Conservation (phyloP, 2,797 vertebrate species). For the Pangasius larnaudii region DNA sequence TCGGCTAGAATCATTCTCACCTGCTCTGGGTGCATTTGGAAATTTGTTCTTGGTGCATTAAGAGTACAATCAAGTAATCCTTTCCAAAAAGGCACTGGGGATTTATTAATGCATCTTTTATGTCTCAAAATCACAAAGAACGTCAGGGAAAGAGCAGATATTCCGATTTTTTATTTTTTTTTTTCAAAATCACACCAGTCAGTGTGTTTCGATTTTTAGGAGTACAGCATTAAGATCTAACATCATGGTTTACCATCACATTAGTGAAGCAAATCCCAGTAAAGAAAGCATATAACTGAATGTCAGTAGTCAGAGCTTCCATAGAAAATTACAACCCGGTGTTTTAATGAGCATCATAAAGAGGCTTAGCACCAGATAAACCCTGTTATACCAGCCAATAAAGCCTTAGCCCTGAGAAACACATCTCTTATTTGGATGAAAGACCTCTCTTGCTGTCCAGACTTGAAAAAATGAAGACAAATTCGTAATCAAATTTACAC, state of each 20-base stretch:
- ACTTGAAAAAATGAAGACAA: slow-evolving; percentile 57
- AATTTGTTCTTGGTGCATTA: slow-evolving; percentile 12
- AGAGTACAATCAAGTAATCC: background rate
- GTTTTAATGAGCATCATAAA: slow-evolving; percentile 48
- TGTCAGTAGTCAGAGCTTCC: slow-evolving; percentile 32
- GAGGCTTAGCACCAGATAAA: slow-evolving; percentile 46
- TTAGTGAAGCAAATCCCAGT: slow-evolving; percentile 37
- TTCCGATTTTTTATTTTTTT: background rate
- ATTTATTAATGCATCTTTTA: background rate
- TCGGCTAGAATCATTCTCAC: background rate
- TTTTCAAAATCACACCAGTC: background rate
- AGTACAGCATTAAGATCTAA: background rate
- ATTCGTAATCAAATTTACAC: background rate
- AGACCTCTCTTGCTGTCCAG: slow-evolving; percentile 49
- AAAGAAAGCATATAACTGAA: slow-evolving; percentile 36
- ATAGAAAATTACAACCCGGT: slow-evolving; percentile 27
- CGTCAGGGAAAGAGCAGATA: background rate
- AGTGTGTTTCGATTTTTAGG: background rate
- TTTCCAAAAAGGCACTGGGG: background rate
- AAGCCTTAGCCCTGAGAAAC: slow-evolving; percentile 47
- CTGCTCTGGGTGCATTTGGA: background rate
- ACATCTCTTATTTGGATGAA: slow-evolving; percentile 46
- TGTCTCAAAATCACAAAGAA: background rate
- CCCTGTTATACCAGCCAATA: slow-evolving; percentile 45
- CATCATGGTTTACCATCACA: background rate